Percentiles rank a stretch among this genome's conserved stretches.
These are phyloP conservation scores for Emydura subglobosa DNA, from an alignment of 2,113 vertebrate species.

Conservation along the genomic window DNA sequence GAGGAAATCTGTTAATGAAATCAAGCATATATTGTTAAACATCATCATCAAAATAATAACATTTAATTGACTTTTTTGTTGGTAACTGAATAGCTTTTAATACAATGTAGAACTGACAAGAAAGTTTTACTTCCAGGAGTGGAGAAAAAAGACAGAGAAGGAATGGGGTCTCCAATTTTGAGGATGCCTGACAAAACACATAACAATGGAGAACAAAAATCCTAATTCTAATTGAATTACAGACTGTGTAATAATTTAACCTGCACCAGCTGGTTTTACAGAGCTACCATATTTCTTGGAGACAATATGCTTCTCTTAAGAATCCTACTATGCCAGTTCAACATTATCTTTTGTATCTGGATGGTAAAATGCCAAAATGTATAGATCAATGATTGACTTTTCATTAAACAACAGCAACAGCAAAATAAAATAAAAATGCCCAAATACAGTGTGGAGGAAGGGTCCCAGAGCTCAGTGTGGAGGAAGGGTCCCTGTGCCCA, in stretches of 20 bases:
- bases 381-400: neutral
- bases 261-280: conserved; percentile 73
- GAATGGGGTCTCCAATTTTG: conserved; percentile 30
- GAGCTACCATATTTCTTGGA: conserved; percentile 76
- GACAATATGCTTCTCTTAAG: conserved; percentile 43
- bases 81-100: conserved; percentile 36
- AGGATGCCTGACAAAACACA: conserved; percentile 58
- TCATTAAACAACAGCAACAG: conserved; percentile 30
- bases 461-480: neutral
- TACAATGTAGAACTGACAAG: neutral
- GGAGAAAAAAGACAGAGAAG: neutral
- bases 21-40: conserved; percentile 24
- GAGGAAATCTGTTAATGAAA: conserved; percentile 39
- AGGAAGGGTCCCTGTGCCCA: neutral
- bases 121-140: conserved; percentile 44
- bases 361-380: conserved; percentile 21
- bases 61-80: conserved; percentile 18
- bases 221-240: conserved; percentile 75
- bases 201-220: conserved; percentile 52
- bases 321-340: conserved; percentile 53
- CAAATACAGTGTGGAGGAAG: neutral
- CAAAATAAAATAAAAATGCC: no score
- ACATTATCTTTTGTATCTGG: conserved; percentile 19
- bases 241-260: conserved; percentile 78
- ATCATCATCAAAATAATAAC: neutral